Evolutionary conservation across 2,797 vertebrate genomes (phyloP), one percentile per base, ranked within the genome.

Genomic region (Protonibea diacanthus): DNA sequence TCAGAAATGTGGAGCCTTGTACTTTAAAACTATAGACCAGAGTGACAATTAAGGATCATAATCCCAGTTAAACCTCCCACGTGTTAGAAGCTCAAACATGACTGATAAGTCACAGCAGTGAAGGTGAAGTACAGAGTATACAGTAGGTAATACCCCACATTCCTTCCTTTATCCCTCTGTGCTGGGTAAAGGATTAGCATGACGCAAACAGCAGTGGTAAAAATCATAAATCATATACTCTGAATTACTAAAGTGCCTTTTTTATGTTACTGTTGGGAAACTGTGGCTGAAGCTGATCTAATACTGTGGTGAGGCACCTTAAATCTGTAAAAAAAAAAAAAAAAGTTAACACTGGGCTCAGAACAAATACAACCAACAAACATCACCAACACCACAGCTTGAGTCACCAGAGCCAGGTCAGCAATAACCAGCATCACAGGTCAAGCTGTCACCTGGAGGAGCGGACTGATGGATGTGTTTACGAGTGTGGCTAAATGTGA

Each of bases 101-200:
- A 51, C 6, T 25, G 17, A 18, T 3, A 51, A 23, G 7, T 27
- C 13, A 72, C n/a, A 65, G 56, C 42, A 38, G 33, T 55, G 4
- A 17, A 74, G 63, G 66, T 72, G 42, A 78, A 66, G 29, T 42
- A 71, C 23, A 45, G 23, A 15, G 13, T 70, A 47, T 10, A 65
- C 33, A 38, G 33, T 38, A 38, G 10, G 64, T 62, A 78, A 80
- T 77, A 67, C 21, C 61, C 78, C 47, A 74, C 83, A 83, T 89
- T 87, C 76, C 48, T 83, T 38, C 45, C 20, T 64, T 74, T 66
- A 78, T 83, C 80, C 86, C 74, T 82, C 76, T 45, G 38, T 74
- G 63, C 60, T 62, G 27, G 20, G 12, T 47, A 8, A 74, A 42
- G 56, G 69, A 87, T 85, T 72, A 66, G 53, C 61, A 29, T 70